Base-by-base conservation (phyloP, 2,797 vertebrate species). In the Loris lydekkerianus region DNA sequence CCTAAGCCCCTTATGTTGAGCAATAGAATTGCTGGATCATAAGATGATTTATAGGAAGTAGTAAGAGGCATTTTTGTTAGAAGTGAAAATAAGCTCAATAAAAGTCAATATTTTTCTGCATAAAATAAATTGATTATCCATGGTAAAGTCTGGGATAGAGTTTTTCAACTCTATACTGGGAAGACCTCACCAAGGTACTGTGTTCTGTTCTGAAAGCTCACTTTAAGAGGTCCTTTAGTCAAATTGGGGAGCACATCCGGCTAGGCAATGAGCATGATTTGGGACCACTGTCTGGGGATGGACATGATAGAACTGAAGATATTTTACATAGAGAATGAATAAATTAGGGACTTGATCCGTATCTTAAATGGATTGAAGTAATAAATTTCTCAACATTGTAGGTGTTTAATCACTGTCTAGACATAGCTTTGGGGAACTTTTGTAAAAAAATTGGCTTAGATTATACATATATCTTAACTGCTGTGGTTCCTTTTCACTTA, bases 61-160 rank as follows among this genome's bases (percentile, higher is more conserved):
- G 5, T 69, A 7, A 81, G 84, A 88, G 4, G 1, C 69, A 81
- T 81, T 93, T 94, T 69, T 67, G n/a, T 76, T 82, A 40, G 37
- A 86, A 29, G 11, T 70, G n/a, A 95, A 91, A 94, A 91, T 83
- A 83, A 87, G 15, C 31, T n/a, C 76, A 93, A 15, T 69, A 0
- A 10, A 70, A 84, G 4, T 56, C 25, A 77, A 75, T 34, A 15
- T 34, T 46, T 70, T 87, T 40, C 23, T 56, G 15, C 13, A 63
- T 88, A 56, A 89, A 89, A 25, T 60, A 17, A 69, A 14, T 84
- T 73, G 43, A 73, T 10, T 60, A 72, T 69, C 11, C 29, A 31
- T 31, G 20, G 49, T 21, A 25, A 93, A 56, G 5, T 75, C 37
- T 31, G 18, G 15, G 5, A 27, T 21, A 69, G 15, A 96, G 27